These are phyloP conservation scores for Mareca penelope DNA, from an alignment of 2,797 vertebrate species.

Conservation along the genomic window DNA sequence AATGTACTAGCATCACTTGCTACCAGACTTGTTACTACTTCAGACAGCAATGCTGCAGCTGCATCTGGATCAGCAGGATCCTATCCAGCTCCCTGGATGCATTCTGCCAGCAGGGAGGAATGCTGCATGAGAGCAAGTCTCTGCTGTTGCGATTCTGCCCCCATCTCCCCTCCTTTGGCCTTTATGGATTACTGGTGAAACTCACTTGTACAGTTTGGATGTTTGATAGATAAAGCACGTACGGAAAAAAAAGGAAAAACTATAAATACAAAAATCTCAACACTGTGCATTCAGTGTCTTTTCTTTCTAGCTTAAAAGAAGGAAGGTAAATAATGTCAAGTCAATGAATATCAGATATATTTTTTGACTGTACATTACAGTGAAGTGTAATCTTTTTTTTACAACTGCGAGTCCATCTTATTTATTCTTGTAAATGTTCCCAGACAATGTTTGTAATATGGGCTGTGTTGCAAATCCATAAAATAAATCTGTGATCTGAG, in stretches of 20 bases:
- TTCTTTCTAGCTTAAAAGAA: constrained; percentile 79
- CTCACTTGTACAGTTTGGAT: constrained; percentile 81
- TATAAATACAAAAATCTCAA: constrained; percentile 76
- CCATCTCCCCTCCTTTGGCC: neutral
- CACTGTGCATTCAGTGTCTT: constrained; percentile 81
- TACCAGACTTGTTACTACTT: neutral
- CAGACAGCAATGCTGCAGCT: neutral
- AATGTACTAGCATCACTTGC: neutral
- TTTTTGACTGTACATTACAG: constrained; percentile 87
- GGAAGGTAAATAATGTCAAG: constrained; percentile 83
- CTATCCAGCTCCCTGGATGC: neutral
- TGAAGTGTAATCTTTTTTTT: constrained; percentile 85
- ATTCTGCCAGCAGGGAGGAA: constrained; percentile 24
- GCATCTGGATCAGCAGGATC: neutral
- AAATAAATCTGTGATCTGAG: constrained; percentile 84
- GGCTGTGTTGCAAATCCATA: constrained; percentile 83
- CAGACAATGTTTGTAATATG: constrained; percentile 85
- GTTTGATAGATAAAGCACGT: constrained; percentile 83
- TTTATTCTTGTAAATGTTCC: constrained; percentile 88
- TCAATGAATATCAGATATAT: constrained; percentile 87
- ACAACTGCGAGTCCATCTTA: constrained; percentile 85
- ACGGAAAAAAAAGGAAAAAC: constrained; percentile 64
- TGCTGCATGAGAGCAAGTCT: constrained; percentile 67
- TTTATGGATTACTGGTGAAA: constrained; percentile 62
- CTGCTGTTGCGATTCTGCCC: constrained; percentile 18